Evolutionary conservation across 2,797 vertebrate genomes (phyloP).

Genomic region (Microctenopoma stevenorrisi): DNA sequence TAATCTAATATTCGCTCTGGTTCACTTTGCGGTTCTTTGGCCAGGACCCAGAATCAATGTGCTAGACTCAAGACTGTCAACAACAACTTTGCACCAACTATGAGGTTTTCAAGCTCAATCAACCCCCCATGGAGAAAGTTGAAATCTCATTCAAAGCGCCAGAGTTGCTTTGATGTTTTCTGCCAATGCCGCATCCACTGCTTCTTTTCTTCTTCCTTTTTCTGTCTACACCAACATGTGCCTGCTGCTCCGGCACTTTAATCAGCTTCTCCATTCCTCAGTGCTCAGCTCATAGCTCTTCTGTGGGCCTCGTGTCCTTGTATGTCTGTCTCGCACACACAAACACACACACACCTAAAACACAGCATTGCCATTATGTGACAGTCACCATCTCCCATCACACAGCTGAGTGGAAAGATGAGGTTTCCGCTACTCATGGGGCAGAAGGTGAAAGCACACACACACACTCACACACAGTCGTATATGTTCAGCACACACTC

Average conservation of each 20-base stretch:
- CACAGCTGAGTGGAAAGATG: conserved; percentile 69
- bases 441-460: conserved; percentile 44
- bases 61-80: conserved; percentile 15
- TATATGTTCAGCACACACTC: conserved; percentile 22
- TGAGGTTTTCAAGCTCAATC: conserved; percentile 7
- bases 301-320: conserved; percentile 61
- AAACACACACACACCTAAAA: conserved; percentile 25
- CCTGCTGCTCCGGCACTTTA: conserved; percentile 41
- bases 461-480: conserved; percentile 12
- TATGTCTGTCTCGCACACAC: conserved; percentile 13
- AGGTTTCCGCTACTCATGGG: conserved; percentile 46
- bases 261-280: conserved; percentile 66
- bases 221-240: conserved; percentile 23
- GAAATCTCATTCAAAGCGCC: conserved; percentile 1
- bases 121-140: conserved; percentile 2
- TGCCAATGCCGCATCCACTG: conserved; percentile 11
- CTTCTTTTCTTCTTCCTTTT: conserved; percentile 15
- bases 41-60: conserved; percentile 44
- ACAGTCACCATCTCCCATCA: conserved; percentile 65
- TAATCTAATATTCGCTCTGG: conserved; percentile 42
- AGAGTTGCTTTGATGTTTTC: conserved; percentile 37
- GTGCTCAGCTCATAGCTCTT: conserved; percentile 53
- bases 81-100: conserved; percentile 31
- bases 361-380: conserved; percentile 43
- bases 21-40: conserved; percentile 22